Evolutionary conservation across 2,888 invertebrate genomes (phyloP).

Genomic region (Trichopoda pennipes): DNA sequence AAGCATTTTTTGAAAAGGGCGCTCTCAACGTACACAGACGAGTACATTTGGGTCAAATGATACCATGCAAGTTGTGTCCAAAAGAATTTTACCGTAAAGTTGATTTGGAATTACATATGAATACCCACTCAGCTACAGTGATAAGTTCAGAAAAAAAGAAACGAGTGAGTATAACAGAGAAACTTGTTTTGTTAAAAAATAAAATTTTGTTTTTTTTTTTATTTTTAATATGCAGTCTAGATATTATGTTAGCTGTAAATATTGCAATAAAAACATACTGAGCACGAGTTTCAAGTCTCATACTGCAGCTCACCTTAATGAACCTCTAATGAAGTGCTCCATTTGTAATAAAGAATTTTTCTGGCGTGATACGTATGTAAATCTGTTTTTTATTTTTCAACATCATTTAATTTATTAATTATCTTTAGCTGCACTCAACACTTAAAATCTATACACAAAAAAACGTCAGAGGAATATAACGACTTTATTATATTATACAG

Average conservation of each 20-base stretch:
- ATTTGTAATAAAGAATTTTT: conserved; percentile 56
- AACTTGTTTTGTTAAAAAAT: not conserved
- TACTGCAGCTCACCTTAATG: conserved; percentile 53
- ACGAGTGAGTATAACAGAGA: conserved; percentile 11
- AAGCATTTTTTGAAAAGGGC: conserved; percentile 53
- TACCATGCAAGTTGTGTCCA: conserved; percentile 51
- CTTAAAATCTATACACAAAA: conserved; percentile 40
- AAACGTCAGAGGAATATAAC: conserved; percentile 33
- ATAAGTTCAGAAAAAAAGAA: conserved; percentile 37
- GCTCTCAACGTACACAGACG: conserved; percentile 57
- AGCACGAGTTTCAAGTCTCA: conserved; percentile 52
- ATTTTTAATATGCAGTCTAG: conserved; percentile 20
- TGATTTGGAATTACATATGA: conserved; percentile 57
- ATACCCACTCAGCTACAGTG: conserved; percentile 30
- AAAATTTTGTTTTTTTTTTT: not conserved
- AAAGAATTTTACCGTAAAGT: conserved; percentile 58
- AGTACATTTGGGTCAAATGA: conserved; percentile 60
- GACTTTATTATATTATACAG: conserved; percentile 37
- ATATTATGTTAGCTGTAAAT: conserved; percentile 51
- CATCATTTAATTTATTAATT: not conserved
- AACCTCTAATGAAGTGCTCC: conserved; percentile 54
- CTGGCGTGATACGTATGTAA: conserved; percentile 37
- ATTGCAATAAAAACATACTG: conserved; percentile 54
- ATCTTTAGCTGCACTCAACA: conserved; percentile 44
- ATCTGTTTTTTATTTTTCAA: not conserved